phyloP scores from a whole-genome alignment of 92 coral and sea anemone species.

The Paragorgia papillata region DNA sequence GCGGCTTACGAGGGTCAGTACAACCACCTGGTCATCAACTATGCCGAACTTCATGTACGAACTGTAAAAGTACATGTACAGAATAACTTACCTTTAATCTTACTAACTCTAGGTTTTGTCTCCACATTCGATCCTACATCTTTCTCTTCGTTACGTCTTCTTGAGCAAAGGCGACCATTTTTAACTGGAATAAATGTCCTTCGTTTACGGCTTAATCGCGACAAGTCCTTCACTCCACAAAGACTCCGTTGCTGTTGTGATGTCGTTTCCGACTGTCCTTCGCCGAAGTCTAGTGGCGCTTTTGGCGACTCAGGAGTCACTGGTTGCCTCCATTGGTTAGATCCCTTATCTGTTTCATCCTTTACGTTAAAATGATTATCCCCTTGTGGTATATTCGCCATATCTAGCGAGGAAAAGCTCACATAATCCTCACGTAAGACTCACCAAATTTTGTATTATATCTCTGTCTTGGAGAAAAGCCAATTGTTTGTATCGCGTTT shows the following conservation, averaged over 20 bases:
- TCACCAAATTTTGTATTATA: not conserved
- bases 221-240: constrained; percentile 41
- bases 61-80: too few relatives aligned
- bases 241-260: not conserved
- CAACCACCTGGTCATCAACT: not conserved
- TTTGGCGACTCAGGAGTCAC: constrained; percentile 79
- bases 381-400: constrained; percentile 12
- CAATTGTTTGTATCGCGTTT: not conserved
- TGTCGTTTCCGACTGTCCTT: constrained; percentile 5
- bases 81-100: constrained; percentile 16
- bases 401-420: not conserved
- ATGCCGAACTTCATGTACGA: too few relatives aligned
- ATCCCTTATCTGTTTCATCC: constrained; percentile 11
- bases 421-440: not conserved
- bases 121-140: not conserved
- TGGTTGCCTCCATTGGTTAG: constrained; percentile 39
- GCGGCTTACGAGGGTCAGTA: not conserved
- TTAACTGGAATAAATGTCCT: constrained; percentile 5
- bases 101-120: constrained; percentile 11
- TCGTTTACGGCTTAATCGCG: constrained; percentile 36
- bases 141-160: constrained; percentile 30
- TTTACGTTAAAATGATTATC: not conserved
- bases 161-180: constrained; percentile 18
- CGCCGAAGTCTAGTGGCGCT: constrained; percentile 78
- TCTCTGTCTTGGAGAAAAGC: not conserved